Percentiles rank a stretch among this genome's conserved stretches.
phyloP scores from a whole-genome alignment of 1,140 invertebrate species.

The Helicoverpa zea region DNA sequence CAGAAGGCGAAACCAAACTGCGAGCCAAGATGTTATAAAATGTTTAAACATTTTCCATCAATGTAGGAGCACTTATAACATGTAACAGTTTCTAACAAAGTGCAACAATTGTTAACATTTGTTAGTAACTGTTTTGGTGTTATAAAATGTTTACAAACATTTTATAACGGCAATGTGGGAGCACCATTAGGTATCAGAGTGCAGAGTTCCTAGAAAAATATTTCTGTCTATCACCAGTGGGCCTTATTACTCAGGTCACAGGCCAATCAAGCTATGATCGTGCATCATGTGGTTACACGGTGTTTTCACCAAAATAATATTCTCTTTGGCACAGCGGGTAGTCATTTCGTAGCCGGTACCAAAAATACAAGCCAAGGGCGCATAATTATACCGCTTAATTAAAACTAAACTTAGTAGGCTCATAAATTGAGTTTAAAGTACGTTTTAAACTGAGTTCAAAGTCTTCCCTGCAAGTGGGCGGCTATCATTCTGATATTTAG shows the following conservation, averaged over 20 bases:
- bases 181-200: too few species aligned
- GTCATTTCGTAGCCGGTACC: constrained; percentile 15
- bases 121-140: too few species aligned
- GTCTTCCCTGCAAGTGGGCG: neutral
- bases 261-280: neutral
- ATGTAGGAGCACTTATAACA: too few species aligned
- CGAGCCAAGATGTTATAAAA: too few species aligned
- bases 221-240: too few species aligned
- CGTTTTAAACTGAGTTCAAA: neutral
- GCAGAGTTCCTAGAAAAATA: too few species aligned
- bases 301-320: neutral
- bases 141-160: too few species aligned
- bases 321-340: constrained; percentile 27
- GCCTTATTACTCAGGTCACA: neutral
- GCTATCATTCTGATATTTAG: neutral
- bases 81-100: too few species aligned
- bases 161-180: too few species aligned
- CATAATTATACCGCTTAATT: constrained; percentile 18
- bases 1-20: too few species aligned
- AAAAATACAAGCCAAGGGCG: constrained; percentile 13
- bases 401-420: constrained; percentile 23
- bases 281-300: neutral
- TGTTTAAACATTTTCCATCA: too few species aligned
- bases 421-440: constrained; percentile 1
- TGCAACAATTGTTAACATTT: too few species aligned